These are phyloP conservation scores for Ctenoplectra terminalis DNA, from an alignment of 1,140 invertebrate species.

Conservation along the genomic window DNA sequence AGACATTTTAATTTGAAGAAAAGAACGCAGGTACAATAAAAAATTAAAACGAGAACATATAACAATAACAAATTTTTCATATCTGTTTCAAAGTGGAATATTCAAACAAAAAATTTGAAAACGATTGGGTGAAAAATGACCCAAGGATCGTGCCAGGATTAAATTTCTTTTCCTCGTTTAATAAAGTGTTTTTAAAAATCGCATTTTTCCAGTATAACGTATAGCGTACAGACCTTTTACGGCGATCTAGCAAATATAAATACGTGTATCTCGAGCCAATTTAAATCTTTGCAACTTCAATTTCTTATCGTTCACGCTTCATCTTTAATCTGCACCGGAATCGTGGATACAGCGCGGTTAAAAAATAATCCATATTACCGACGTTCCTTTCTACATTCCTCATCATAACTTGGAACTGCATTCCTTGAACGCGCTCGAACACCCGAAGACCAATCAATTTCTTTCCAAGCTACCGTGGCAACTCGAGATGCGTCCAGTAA, in stretches of 20 bases:
- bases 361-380: constrained; percentile 13
- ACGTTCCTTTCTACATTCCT: constrained; percentile 15
- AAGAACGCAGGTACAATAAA: too few species aligned
- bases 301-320: constrained; percentile 13
- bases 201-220: too few species aligned
- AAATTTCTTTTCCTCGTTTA: too few species aligned
- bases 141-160: too few species aligned
- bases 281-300: background rate
- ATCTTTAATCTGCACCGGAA: constrained; percentile 15
- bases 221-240: too few species aligned
- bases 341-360: constrained; percentile 24
- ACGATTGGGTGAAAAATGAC: too few species aligned
- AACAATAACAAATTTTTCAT: too few species aligned
- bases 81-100: too few species aligned
- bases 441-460: constrained; percentile 30
- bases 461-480: constrained; percentile 8
- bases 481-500: background rate
- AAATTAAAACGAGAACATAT: too few species aligned
- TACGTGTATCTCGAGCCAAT: background rate
- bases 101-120: too few species aligned
- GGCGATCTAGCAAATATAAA: background rate
- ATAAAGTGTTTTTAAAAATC: too few species aligned
- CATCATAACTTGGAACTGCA: constrained; percentile 13
- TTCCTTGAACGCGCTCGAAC: background rate
- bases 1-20: too few species aligned